Conservation (phyloP, 2,797 vertebrate genomes). For the Propithecus deckenii region DNA sequence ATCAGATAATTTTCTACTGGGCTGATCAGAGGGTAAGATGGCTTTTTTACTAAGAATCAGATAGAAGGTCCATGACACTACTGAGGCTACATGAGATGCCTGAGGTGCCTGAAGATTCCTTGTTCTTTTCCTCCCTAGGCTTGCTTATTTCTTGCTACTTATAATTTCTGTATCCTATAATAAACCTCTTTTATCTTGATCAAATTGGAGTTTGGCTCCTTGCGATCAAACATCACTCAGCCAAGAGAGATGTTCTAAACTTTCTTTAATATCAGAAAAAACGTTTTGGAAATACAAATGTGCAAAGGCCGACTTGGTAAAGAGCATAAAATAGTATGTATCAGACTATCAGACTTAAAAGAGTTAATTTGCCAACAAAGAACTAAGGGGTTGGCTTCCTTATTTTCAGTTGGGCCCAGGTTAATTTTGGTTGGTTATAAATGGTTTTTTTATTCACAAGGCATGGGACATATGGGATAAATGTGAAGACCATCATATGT, state of each 20-base stretch:
- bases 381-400: background rate
- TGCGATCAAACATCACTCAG: background rate
- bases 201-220: background rate
- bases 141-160: conserved; percentile 11
- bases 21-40: background rate
- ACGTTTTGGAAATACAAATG: background rate
- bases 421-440: conserved; percentile 28
- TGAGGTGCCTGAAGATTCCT: background rate
- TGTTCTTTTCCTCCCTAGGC: background rate
- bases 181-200: background rate
- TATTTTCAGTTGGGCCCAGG: background rate
- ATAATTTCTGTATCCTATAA: background rate
- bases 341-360: background rate
- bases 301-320: background rate
- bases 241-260: background rate
- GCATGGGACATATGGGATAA: background rate
- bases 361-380: background rate
- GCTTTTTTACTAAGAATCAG: background rate
- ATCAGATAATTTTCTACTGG: background rate
- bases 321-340: background rate
- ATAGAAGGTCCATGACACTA: background rate
- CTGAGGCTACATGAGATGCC: background rate
- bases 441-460: conserved; percentile 34
- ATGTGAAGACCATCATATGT: background rate
- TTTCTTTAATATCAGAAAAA: conserved; percentile 9